Evolutionary conservation across 1,140 invertebrate genomes (phyloP).

Genomic region (Penaeus indicus): DNA sequence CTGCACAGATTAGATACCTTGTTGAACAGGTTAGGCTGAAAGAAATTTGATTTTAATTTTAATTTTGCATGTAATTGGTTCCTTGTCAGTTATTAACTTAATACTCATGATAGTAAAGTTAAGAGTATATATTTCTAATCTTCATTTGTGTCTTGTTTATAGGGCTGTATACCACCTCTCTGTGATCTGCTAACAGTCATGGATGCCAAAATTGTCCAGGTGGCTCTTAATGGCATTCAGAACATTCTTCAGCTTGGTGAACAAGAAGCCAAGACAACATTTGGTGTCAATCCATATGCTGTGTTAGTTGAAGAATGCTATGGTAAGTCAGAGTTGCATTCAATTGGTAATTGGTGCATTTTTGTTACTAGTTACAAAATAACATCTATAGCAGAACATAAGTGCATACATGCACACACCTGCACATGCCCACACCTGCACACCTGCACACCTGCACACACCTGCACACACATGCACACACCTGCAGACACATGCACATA

Average conservation of each 20-base stretch:
- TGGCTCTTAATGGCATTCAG: constrained; percentile 95
- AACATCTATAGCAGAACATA: no score
- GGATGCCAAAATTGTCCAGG: constrained; percentile 97
- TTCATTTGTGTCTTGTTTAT: constrained; percentile 65
- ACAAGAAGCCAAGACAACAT: constrained; percentile 79
- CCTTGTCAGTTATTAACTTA: neutral
- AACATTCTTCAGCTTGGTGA: constrained; percentile 95
- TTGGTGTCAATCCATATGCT: constrained; percentile 89
- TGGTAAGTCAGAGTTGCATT: constrained; percentile 77
- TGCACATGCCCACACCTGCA: no score
- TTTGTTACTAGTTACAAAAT: no score
- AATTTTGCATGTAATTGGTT: neutral
- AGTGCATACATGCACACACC: no score
- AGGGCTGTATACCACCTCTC: constrained; percentile 91
- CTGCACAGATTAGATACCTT: constrained; percentile 88
- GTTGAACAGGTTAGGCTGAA: constrained; percentile 63
- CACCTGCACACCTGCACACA: no score
- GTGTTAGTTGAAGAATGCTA: constrained; percentile 96
- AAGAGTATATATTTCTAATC: neutral
- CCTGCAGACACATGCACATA: no score
- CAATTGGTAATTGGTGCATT: neutral
- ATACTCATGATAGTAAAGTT: neutral
- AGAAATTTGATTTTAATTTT: neutral
- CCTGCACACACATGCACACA: no score
- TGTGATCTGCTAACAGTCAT: constrained; percentile 94